Base-by-base conservation (phyloP, 2,888 invertebrate genomes). In the Campoplex capitator region DNA sequence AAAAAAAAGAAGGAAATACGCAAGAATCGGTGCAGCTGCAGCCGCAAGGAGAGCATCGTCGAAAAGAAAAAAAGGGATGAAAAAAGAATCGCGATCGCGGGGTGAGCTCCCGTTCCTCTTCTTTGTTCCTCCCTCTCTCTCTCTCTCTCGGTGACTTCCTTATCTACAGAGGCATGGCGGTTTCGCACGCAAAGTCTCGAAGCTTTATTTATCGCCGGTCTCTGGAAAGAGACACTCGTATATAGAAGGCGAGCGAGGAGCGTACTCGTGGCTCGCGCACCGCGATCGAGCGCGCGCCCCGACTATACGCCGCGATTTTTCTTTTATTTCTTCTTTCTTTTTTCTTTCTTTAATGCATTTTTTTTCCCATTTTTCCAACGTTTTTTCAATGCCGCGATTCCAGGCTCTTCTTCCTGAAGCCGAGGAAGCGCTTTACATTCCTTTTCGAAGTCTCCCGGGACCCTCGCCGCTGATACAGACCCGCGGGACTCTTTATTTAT, bases 191-290 rank as follows among this genome's bases (percentile, higher is more conserved):
- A 91, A 93, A 92, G 92, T 92, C 90, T 91, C 90, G 91, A 91
- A 90, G 88, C 89, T 91, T 92, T 92, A 93, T 93, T 93, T 93
- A 93, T 93, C 89, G 92, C 88, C 90, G 87, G 87, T 87, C 87
- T 87, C 84, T 84, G 76, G 76, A 71, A 62, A 70, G 84, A 84
- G 87, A 87, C 87, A 87, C 87, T 87, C 87, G 87, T 84, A 87
- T 84, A 87, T 87, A 79, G 80, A 84, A 79, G 54, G 45, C 58
- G 83, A 70, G 71, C 78, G 84, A 87, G 84, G 84, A 87, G 84
- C 78, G 85, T 82, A 84, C 84, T 84, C 83, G 86, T 86, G 86
- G 84, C 87, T 87, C 84, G 86, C 84, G 84, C 82, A 84, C 68
- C 84, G 84, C 83, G 82, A 83, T 83, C 80, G 83, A 81, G 78